Evolutionary conservation across 2,888 invertebrate species (phyloP).

Genomic region (Stenodema calcarata): DNA sequence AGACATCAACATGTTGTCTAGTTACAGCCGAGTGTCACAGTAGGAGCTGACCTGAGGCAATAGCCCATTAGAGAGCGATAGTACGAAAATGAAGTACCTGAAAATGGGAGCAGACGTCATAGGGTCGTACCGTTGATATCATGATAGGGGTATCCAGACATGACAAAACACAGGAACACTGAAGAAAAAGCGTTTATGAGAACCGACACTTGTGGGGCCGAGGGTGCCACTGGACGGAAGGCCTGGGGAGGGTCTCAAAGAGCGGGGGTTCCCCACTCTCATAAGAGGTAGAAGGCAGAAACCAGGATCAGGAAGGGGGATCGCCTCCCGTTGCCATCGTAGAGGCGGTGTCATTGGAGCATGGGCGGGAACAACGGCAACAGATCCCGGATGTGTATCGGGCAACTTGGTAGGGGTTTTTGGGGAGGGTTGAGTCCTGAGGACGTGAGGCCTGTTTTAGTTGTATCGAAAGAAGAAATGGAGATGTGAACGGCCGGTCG

Average conservation of each 20-base stretch:
- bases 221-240: constrained; percentile 21
- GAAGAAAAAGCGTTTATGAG: neutral
- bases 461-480: constrained; percentile 17
- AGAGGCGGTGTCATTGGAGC: constrained; percentile 25
- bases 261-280: neutral
- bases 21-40: neutral
- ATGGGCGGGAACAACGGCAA: constrained; percentile 8
- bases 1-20: neutral
- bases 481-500: constrained; percentile 1
- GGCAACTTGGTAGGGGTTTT: neutral
- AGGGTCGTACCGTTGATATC: constrained; percentile 47
- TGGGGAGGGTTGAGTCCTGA: neutral
- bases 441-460: neutral
- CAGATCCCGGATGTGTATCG: constrained; percentile 8
- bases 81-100: constrained; percentile 6
- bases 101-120: constrained; percentile 49
- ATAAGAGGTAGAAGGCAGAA: neutral
- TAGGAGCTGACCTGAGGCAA: neutral
- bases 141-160: constrained; percentile 41
- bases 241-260: neutral
- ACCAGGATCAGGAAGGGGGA: neutral
- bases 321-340: neutral
- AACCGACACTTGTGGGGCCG: constrained; percentile 37
- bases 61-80: neutral
- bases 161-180: constrained; percentile 38